phyloP scores from a whole-genome alignment of 2,113 vertebrate genomes.

The Helogale parvula region DNA sequence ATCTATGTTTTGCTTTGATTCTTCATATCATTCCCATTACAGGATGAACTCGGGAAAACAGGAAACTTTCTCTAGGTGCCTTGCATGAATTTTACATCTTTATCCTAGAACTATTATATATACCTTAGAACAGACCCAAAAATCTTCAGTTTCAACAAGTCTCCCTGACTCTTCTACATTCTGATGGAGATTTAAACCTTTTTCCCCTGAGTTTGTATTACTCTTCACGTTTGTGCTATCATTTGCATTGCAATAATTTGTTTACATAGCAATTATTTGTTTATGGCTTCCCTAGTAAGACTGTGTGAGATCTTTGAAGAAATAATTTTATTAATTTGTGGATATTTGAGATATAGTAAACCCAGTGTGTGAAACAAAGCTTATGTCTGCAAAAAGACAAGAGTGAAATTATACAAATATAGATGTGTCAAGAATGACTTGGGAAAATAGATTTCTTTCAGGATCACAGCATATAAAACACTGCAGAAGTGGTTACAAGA shows the following conservation, averaged over 20 bases:
- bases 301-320: neutral
- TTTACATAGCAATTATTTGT: neutral
- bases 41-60: neutral
- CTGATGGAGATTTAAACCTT: neutral
- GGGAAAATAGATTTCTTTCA: neutral
- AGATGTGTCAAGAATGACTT: neutral
- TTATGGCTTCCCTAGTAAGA: neutral
- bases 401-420: neutral
- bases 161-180: neutral
- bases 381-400: neutral
- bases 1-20: neutral
- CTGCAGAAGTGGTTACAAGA: neutral
- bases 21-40: neutral
- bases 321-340: neutral
- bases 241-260: neutral
- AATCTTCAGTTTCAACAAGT: neutral
- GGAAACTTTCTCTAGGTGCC: neutral
- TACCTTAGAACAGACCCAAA: neutral
- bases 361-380: neutral
- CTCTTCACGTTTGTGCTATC: neutral
- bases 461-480: neutral
- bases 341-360: neutral
- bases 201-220: neutral
- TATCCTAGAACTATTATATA: neutral
- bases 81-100: neutral